Base-by-base conservation (phyloP, 2,888 invertebrate genomes). In the Galerucella pusilla region DNA sequence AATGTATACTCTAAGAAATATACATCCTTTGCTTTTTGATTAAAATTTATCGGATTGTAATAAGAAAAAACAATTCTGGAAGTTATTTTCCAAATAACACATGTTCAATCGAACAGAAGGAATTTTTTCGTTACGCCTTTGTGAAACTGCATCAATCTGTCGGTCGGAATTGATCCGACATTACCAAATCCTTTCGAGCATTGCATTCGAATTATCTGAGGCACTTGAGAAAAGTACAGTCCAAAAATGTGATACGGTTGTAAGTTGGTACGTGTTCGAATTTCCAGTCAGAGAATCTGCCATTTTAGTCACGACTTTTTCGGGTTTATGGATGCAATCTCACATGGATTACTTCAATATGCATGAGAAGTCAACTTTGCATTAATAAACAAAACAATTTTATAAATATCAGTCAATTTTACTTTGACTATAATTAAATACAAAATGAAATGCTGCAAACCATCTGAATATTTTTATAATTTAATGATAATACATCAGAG, bases 121-220 rank as follows among this genome's bases (percentile, higher is more conserved):
- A 49, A 14, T 49, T 11, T 14, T 49, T 46, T 4, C 12, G 12
- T 12, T 52, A 14, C n/a, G 52, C 14, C 14, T 52, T 54, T 46
- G 60, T 28, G 70, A 46, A 71, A 71, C 52, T 64, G 64, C 71
- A 64, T 54, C 35, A 49, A 63, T 11, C 54, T 54, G n/a, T 54
- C 49, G 64, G n/a, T 54, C 49, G 64, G 64, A 71, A 54, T 71
- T 54, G 71, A 64, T 49, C 35, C 49, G 70, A 63, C 35, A 70
- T 71, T 71, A 71, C 71, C 70, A 49, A 71, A 64, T 71, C 54
- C 54, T 71, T 64, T 64, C 64, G 64, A 64, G 70, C 63, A 49
- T 59, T 20, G 70, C 59, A 68, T 45, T 12, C 52, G 42, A 35
- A 14, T 57, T 67, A 35, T 28, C 46, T 42, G 14, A 45, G 28